phyloP scores from a whole-genome alignment of 2,797 vertebrate genomes.

The Trachops cirrhosus region DNA sequence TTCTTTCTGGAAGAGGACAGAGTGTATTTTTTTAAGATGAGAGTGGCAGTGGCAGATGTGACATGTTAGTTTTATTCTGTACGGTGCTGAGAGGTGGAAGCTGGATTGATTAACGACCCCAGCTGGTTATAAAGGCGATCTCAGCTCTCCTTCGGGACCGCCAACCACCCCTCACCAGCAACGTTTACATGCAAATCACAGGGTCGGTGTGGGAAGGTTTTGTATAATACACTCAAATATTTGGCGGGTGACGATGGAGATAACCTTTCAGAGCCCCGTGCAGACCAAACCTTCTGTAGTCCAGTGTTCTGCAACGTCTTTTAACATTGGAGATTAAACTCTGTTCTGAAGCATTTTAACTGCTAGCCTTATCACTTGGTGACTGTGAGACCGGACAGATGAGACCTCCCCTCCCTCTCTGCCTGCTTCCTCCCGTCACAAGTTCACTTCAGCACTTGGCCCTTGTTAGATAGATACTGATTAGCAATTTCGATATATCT shows the following conservation, averaged over 20 bases:
- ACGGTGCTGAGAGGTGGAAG: background rate
- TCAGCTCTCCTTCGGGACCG: background rate
- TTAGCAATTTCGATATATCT: background rate
- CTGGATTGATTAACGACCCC: background rate
- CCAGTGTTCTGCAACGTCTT: background rate
- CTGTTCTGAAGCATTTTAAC: background rate
- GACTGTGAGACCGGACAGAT: background rate
- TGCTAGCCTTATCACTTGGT: background rate
- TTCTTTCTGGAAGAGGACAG: background rate
- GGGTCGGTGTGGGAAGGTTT: background rate
- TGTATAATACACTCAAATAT: background rate
- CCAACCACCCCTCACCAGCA: background rate
- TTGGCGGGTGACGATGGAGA: background rate
- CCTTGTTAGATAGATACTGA: background rate
- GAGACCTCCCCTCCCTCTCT: background rate
- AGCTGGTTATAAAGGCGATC: background rate
- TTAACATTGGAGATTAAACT: background rate
- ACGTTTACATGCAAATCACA: background rate
- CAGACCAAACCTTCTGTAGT: background rate
- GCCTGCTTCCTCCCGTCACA: background rate
- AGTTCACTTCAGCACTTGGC: background rate
- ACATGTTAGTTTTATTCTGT: background rate
- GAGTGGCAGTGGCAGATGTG: too few species aligned
- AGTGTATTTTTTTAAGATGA: background rate
- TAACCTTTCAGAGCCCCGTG: background rate